Evolutionary conservation across 2,888 invertebrate species (phyloP), one percentile per base, ranked within the genome.

Genomic region (Zaprionus lineosus): DNA sequence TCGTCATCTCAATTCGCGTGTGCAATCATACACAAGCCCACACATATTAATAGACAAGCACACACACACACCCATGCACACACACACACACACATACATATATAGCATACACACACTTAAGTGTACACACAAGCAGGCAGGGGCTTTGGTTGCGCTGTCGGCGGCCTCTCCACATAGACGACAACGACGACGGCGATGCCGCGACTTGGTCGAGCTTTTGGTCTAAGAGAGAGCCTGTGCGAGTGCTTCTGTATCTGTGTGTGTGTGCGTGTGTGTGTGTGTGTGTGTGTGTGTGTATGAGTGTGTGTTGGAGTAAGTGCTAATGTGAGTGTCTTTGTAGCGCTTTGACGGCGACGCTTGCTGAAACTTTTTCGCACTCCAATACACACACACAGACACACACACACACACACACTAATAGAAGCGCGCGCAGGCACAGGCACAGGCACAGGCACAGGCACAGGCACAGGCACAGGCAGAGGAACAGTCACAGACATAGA

Each of bases 1-100:
- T 77, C 84, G 78, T 79, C 78, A 82, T 81, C 84, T 84, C 72
- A 68, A 82, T 77, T 84, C 74, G 84, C 77, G 77, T 64, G 47
- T 48, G 52, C 53, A 50, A 48, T 43, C 56, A 63, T 40, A 67
- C 53, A 39, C 15, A 53, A n/a, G n/a, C n/a, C n/a, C n/a, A n/a
- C n/a, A n/a, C n/a, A n/a, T n/a, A n/a, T n/a, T n/a, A n/a, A n/a
- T n/a, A n/a, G 33, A 39, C 46, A 19, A 40, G 15, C 36, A 18
- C 12, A 28, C 46, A 57, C 14, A 40, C 58, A 63, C 43, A 67
- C 51, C 34, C 12, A 53, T 8, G 24, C 24, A 24, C 24, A 24
- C 24, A 3, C 24, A 24, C 31, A 40, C 43, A 19, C 43, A 24
- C 40, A 18, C 16, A 29, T 41, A 53, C 15, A 40, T 41, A 37